These are phyloP conservation scores for Leucophenga montana DNA, from an alignment of 2,888 invertebrate species.

Conservation along the genomic window DNA sequence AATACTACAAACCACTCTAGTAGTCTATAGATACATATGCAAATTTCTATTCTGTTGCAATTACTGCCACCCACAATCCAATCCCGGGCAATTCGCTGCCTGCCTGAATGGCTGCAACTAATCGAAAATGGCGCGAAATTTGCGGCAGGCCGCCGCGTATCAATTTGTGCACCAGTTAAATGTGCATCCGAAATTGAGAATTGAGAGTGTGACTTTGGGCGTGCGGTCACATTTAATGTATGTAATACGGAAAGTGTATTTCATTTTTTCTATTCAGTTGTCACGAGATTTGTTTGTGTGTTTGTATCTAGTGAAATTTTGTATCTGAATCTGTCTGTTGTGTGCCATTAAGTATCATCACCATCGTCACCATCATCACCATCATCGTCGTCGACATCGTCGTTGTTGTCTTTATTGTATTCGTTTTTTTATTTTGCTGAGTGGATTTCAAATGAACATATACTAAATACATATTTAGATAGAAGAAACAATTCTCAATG, in stretches of 20 bases:
- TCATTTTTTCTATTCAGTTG: neutral
- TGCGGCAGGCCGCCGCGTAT: constrained; percentile 57
- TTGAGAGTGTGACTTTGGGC: constrained; percentile 51
- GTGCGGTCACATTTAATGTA: constrained; percentile 49
- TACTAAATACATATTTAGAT: neutral
- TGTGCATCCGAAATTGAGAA: constrained; percentile 25
- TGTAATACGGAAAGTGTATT: neutral
- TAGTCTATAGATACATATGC: too few species aligned
- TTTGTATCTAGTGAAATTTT: neutral
- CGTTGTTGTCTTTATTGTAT: neutral
- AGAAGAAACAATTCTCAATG: neutral
- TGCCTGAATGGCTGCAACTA: too few species aligned
- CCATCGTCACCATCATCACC: too few species aligned
- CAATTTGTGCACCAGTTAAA: constrained; percentile 46
- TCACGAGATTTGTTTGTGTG: neutral
- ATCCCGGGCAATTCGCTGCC: neutral
- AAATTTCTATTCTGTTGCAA: neutral
- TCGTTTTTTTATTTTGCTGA: constrained; percentile 7
- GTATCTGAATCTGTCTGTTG: neutral
- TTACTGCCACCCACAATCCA: neutral
- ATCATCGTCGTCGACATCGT: too few species aligned
- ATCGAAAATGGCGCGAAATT: constrained; percentile 55
- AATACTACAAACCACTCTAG: too few species aligned
- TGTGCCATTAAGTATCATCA: neutral
- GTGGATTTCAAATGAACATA: constrained; percentile 38